Evolutionary conservation across 2,888 invertebrate species (phyloP), one percentile per base, ranked within the genome.

Genomic region (Erebia ligea): DNA sequence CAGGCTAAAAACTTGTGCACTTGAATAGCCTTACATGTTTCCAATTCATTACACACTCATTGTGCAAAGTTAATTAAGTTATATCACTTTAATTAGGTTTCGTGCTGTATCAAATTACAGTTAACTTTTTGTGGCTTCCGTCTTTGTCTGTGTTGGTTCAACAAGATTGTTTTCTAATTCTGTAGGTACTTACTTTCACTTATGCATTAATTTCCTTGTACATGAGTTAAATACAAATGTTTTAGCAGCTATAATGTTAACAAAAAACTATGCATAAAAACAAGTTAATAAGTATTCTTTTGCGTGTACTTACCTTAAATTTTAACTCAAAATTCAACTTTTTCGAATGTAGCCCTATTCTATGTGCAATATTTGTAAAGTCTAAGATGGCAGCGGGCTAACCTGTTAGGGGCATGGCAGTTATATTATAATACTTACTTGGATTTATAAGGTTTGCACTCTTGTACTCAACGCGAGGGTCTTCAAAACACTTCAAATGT

Each of bases 381-480:
- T n/a, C n/a, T n/a, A n/a, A n/a, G n/a, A n/a, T n/a, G n/a, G n/a
- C n/a, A n/a, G n/a, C n/a, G n/a, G n/a, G n/a, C n/a, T n/a, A n/a
- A n/a, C n/a, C n/a, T n/a, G n/a, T n/a, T n/a, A n/a, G n/a, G n/a
- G n/a, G n/a, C n/a, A n/a, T n/a, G n/a, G n/a, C n/a, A n/a, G n/a
- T n/a, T n/a, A n/a, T n/a, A n/a, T n/a, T n/a, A n/a, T n/a, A n/a
- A n/a, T n/a, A n/a, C 92, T 94, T 94, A 98, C 98, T 96, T 92
- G 95, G 91, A 91, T 97, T 97, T 75, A 98, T 98, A 75, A 98
- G 95, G 93, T 98, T 98, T 68, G 98, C 97, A 93, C 98, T 98
- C 88, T 95, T 96, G 87, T 98, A 98, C 86, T 98, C 97, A 11
- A 98, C 96, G 83, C 95, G 93, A 74, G 96, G 94, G 89, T 95